These are phyloP conservation scores for Apogon hyalosoma DNA, from an alignment of 2,797 vertebrate species.

Conservation along the genomic window DNA sequence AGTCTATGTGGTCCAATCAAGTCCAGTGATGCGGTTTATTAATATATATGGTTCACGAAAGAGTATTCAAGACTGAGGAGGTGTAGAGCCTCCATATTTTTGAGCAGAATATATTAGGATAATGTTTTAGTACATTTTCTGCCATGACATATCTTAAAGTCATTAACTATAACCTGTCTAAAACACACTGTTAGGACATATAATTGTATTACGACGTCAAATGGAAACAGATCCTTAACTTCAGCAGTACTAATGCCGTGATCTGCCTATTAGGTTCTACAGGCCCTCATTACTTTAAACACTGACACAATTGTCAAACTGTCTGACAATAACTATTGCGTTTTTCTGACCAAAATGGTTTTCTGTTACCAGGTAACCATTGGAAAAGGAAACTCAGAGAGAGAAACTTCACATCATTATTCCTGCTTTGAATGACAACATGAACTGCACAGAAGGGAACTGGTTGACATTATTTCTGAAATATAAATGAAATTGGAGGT, in stretches of 20 bases:
- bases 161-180: conserved; percentile 7
- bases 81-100: not conserved
- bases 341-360: not conserved
- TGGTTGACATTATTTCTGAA: not conserved
- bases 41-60: too few relatives aligned
- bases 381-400: conserved; percentile 2
- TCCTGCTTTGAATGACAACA: conserved; percentile 2
- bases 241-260: not conserved
- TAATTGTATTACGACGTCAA: conserved; percentile 3
- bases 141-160: not conserved
- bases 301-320: conserved; percentile 22
- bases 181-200: not conserved
- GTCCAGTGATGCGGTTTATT: too few relatives aligned
- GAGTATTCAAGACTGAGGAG: too few relatives aligned
- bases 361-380: conserved; percentile 1
- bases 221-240: conserved; percentile 1
- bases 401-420: conserved; percentile 24
- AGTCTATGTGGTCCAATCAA: not conserved
- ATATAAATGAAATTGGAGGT: too few relatives aligned
- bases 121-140: not conserved
- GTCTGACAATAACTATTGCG: not conserved
- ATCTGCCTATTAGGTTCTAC: not conserved
- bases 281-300: conserved; percentile 16
- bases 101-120: not conserved
- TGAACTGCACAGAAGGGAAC: not conserved